Evolutionary conservation across 92 coral and sea anemone species (phyloP).

Genomic region (Nematostella vectensis): DNA sequence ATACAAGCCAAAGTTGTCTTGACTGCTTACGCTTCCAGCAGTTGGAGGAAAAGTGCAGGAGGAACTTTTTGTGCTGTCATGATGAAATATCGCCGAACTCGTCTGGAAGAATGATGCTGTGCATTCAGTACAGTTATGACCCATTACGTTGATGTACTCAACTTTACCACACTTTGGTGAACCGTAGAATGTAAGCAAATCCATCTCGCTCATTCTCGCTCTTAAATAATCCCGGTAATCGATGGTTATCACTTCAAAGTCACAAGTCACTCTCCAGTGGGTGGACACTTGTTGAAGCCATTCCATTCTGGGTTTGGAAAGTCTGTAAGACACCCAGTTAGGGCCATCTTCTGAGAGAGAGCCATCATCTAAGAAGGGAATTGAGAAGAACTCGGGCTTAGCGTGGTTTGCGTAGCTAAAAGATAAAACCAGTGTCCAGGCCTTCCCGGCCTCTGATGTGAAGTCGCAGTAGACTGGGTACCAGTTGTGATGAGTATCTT

Average conservation of each 20-base stretch:
- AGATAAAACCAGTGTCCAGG: conserved; percentile 66
- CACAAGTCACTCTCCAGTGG: conserved; percentile 68
- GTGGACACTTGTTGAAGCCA: conserved; percentile 48
- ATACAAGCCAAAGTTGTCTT: too few relatives aligned
- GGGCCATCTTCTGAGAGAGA: conserved; percentile 47
- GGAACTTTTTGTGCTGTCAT: too few relatives aligned
- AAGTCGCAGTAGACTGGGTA: conserved; percentile 54
- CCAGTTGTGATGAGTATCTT: conserved; percentile 18
- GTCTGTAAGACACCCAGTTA: conserved; percentile 50
- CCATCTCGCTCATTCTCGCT: conserved; percentile 33
- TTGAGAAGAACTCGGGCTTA: neutral
- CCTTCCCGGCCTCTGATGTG: conserved; percentile 40
- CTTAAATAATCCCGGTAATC: conserved; percentile 54
- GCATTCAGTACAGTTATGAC: too few relatives aligned
- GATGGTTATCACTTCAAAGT: conserved; percentile 36
- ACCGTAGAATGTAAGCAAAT: conserved; percentile 3
- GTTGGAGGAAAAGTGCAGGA: neutral
- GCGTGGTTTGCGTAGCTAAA: conserved; percentile 15
- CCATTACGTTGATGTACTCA: conserved; percentile 14
- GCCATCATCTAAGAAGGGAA: neutral
- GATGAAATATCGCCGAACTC: too few relatives aligned
- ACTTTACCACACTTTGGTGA: conserved; percentile 1
- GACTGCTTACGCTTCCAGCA: too few relatives aligned
- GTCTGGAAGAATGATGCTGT: too few relatives aligned
- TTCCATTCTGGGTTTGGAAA: conserved; percentile 28